These are phyloP conservation scores for Pyrrhia umbra DNA, from an alignment of 2,888 invertebrate genomes.

Conservation along the genomic window DNA sequence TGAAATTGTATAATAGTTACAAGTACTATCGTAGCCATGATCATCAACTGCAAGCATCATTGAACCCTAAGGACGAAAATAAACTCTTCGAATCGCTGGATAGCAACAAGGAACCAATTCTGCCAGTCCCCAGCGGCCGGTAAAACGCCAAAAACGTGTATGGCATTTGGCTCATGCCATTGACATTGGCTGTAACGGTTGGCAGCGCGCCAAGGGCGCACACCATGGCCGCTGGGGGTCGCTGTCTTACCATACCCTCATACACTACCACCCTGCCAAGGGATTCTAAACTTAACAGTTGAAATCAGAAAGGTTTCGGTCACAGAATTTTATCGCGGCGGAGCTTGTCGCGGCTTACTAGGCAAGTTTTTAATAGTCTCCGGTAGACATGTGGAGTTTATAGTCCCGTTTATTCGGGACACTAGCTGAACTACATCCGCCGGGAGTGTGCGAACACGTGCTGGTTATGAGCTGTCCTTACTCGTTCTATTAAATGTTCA, in stretches of 20 bases:
- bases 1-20: background rate
- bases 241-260: conserved; percentile 58
- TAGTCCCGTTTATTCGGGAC: conserved; percentile 54
- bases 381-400: conserved; percentile 65
- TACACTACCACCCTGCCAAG: conserved; percentile 21
- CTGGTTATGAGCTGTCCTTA: conserved; percentile 43
- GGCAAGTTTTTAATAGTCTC: conserved; percentile 65
- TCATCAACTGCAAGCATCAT: conserved; percentile 2
- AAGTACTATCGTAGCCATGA: conserved; percentile 2
- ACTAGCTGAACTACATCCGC: conserved; percentile 35
- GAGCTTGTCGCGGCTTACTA: conserved; percentile 45
- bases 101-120: conserved; percentile 29
- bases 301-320: background rate
- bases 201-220: conserved; percentile 73
- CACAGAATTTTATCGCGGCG: conserved; percentile 11
- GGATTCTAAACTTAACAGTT: conserved; percentile 31
- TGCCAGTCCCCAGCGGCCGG: conserved; percentile 17
- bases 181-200: conserved; percentile 82
- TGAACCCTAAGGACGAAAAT: conserved; percentile 11
- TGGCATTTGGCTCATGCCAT: conserved; percentile 77
- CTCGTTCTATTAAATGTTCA: conserved; percentile 37
- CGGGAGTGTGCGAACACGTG: conserved; percentile 38
- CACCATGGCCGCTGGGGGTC: conserved; percentile 73
- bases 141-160: conserved; percentile 67
- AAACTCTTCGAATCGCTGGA: conserved; percentile 6